These are phyloP conservation scores for Ancistrus triradiatus DNA, from an alignment of 2,113 vertebrate species.

Conservation along the genomic window DNA sequence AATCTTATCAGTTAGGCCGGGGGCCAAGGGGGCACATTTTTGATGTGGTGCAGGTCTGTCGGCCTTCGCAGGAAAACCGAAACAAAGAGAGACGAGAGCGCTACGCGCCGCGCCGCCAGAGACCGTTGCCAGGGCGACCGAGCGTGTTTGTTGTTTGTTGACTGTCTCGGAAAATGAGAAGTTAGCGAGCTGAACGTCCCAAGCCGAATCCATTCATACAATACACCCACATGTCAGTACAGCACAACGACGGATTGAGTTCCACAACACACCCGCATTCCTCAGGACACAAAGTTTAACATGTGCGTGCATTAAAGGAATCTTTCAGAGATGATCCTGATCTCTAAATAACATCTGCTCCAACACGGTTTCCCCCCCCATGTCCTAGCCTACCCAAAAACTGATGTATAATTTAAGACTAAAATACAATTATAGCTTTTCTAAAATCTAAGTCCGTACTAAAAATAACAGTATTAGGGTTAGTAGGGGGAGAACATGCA, in stretches of 20 bases:
- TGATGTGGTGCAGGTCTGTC: not conserved
- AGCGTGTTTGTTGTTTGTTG: constrained; percentile 62
- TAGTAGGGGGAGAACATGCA: no score
- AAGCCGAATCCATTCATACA: constrained; percentile 8
- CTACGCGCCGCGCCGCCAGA: constrained; percentile 38
- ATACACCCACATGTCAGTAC: constrained; percentile 4
- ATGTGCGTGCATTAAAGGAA: no score
- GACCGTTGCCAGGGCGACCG: constrained; percentile 49
- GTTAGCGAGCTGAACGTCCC: constrained; percentile 46
- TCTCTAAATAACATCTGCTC: no score
- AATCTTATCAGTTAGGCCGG: constrained; percentile 19
- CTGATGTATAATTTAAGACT: no score
- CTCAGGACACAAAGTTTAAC: no score
- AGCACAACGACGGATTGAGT: not conserved
- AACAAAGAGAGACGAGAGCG: constrained; percentile 42
- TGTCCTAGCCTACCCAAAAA: no score
- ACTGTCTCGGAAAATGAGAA: constrained; percentile 53
- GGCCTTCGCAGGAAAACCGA: constrained; percentile 14
- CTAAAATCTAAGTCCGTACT: no score
- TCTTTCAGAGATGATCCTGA: no score
- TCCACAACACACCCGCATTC: not conserved
- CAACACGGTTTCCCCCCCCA: no score
- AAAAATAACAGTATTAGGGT: no score
- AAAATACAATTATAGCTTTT: no score
- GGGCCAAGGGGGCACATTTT: constrained; percentile 11